Evolutionary conservation across 2,888 invertebrate genomes (phyloP).

Genomic region (Pogonocherus hispidulus): DNA sequence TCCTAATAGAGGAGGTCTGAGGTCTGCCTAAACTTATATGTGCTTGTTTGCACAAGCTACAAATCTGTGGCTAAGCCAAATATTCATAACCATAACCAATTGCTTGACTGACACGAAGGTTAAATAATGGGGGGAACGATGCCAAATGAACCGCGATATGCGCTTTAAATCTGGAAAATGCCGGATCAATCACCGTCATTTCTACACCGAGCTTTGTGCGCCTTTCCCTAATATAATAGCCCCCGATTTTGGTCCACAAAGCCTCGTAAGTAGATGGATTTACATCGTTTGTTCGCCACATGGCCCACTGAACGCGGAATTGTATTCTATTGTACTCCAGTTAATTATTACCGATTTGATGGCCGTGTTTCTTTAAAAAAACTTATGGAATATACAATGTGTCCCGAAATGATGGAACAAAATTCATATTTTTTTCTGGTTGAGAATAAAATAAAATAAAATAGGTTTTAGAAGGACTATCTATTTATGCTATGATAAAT

Average conservation of each 20-base stretch:
- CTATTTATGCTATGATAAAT: no score
- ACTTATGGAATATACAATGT: background rate
- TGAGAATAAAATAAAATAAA: no score
- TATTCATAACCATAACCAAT: no score
- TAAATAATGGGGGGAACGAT: no score
- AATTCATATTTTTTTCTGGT: no score
- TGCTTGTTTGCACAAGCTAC: no score
- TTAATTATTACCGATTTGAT: background rate
- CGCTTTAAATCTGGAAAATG: slow-evolving; percentile 5
- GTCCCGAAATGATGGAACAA: no score
- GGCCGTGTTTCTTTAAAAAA: background rate
- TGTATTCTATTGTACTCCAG: slow-evolving; percentile 16
- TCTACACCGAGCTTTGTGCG: background rate
- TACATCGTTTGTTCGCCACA: slow-evolving; percentile 31
- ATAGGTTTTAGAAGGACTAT: no score
- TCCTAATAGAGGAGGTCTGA: no score
- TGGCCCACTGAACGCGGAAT: slow-evolving; percentile 20
- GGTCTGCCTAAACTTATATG: no score
- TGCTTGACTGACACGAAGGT: background rate
- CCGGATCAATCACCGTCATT: slow-evolving; percentile 15
- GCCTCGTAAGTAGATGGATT: slow-evolving; percentile 19
- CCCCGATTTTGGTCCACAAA: slow-evolving; percentile 6
- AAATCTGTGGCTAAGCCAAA: no score
- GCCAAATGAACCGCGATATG: slow-evolving; percentile 5
- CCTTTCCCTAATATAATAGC: slow-evolving; percentile 11